Conservation (phyloP, 2,888 invertebrate species). For the Euproctis similis region DNA sequence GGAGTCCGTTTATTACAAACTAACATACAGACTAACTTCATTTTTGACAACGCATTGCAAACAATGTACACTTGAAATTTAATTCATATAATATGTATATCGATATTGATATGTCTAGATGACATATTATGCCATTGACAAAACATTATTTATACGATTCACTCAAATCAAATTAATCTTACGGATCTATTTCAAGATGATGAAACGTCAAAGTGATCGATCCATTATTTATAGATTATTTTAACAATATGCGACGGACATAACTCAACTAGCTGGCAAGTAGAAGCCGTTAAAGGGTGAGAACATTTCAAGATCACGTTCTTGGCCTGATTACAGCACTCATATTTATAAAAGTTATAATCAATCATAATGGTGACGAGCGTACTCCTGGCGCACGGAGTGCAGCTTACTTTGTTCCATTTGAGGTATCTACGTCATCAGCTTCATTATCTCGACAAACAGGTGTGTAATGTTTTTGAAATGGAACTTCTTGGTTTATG, state of each 20-base stretch:
- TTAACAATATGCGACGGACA: conserved; percentile 33
- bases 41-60: too few species aligned
- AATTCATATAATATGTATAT: too few species aligned
- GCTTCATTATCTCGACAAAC: conserved; percentile 20
- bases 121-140: not conserved
- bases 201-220: conserved; percentile 14
- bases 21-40: too few species aligned
- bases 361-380: conserved; percentile 54
- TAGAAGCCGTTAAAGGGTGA: conserved; percentile 44
- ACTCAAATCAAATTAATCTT: conserved; percentile 12
- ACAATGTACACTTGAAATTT: too few species aligned
- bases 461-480: conserved; percentile 30
- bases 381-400: conserved; percentile 29
- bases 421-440: conserved; percentile 33
- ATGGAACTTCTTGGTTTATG: too few species aligned
- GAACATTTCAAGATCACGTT: conserved; percentile 55
- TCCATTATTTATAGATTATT: conserved; percentile 31
- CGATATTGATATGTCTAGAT: not conserved
- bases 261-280: conserved; percentile 51
- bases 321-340: conserved; percentile 60
- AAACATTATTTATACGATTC: conserved; percentile 3
- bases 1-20: too few species aligned
- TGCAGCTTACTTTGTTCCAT: conserved; percentile 34
- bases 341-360: conserved; percentile 56
- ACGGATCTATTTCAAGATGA: conserved; percentile 16